phyloP scores from a whole-genome alignment of 2,888 invertebrate genomes.

The Dryocosmus kuriphilus region DNA sequence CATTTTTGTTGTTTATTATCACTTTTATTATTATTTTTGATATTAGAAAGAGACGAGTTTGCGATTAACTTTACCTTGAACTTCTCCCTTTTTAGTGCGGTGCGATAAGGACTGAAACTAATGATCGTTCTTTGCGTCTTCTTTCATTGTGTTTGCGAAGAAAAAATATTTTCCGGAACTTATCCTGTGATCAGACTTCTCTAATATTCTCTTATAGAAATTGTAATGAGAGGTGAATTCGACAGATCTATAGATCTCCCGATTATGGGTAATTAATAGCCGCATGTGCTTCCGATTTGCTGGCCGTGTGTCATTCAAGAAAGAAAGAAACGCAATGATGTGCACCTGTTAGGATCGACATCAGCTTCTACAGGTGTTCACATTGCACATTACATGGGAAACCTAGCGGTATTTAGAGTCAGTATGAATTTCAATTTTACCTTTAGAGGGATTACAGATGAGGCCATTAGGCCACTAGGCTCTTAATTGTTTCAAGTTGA shows the following conservation, averaged over 20 bases:
- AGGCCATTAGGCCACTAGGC: background rate
- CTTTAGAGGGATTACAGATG: background rate
- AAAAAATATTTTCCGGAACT: background rate
- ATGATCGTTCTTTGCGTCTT: background rate
- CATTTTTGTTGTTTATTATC: too few relatives aligned
- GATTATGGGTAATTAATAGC: slow-evolving; percentile 65
- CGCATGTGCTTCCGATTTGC: slow-evolving; percentile 63
- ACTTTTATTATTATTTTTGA: too few relatives aligned
- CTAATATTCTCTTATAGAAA: background rate
- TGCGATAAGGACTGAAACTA: too few relatives aligned
- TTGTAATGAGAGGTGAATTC: slow-evolving; percentile 9
- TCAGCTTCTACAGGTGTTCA: slow-evolving; percentile 34
- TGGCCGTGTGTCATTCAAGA: slow-evolving; percentile 59
- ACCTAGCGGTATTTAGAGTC: slow-evolving; percentile 30
- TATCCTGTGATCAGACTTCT: background rate
- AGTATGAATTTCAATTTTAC: slow-evolving; percentile 15
- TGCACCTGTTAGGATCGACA: slow-evolving; percentile 32
- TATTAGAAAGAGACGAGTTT: too few relatives aligned
- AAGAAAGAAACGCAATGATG: slow-evolving; percentile 38
- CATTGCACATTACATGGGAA: slow-evolving; percentile 15
- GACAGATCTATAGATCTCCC: slow-evolving; percentile 55
- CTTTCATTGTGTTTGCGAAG: background rate
- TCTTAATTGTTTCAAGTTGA: background rate
- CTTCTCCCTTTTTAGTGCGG: background rate
- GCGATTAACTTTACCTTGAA: too few relatives aligned